A percentile compares a stretch with the other conserved stretches of the same genome.
Evolutionary conservation across 92 coral and sea anemone species (phyloP).

Genomic region (Diadumene lineata): DNA sequence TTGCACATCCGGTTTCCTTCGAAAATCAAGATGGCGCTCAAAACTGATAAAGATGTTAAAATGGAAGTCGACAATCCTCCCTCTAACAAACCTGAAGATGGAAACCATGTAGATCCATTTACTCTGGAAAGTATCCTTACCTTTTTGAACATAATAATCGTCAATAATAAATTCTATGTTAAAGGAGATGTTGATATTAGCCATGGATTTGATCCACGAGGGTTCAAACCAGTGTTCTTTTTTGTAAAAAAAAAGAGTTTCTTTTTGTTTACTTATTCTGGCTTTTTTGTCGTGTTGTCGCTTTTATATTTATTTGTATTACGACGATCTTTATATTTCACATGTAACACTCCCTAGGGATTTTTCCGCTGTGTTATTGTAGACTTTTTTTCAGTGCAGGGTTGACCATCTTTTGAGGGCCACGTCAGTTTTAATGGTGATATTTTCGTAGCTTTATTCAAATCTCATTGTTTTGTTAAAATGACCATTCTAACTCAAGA

Average conservation of each 20-base stretch:
- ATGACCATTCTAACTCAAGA: no score
- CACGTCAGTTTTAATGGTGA: background rate
- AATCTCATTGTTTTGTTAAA: no score
- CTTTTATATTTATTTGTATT: background rate
- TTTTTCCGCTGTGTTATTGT: no score
- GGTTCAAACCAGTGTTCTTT: background rate
- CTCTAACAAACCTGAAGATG: slow-evolving; percentile 35
- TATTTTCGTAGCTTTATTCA: no score
- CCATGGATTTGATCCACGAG: background rate
- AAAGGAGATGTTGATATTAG: background rate
- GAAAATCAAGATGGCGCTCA: slow-evolving; percentile 76
- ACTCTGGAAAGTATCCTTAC: slow-evolving; percentile 87
- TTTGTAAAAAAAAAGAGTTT: background rate
- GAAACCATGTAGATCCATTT: slow-evolving; percentile 36
- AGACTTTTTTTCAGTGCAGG: background rate
- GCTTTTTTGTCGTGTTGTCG: background rate
- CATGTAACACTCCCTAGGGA: no score
- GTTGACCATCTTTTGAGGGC: background rate
- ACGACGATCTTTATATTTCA: no score
- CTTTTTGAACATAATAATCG: background rate
- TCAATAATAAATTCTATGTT: background rate
- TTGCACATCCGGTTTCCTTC: background rate
- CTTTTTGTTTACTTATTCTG: background rate
- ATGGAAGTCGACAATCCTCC: slow-evolving; percentile 43
- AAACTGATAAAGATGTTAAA: slow-evolving; percentile 30